Evolutionary conservation across 2,797 vertebrate species (phyloP).

Genomic region (Botia kubotai): DNA sequence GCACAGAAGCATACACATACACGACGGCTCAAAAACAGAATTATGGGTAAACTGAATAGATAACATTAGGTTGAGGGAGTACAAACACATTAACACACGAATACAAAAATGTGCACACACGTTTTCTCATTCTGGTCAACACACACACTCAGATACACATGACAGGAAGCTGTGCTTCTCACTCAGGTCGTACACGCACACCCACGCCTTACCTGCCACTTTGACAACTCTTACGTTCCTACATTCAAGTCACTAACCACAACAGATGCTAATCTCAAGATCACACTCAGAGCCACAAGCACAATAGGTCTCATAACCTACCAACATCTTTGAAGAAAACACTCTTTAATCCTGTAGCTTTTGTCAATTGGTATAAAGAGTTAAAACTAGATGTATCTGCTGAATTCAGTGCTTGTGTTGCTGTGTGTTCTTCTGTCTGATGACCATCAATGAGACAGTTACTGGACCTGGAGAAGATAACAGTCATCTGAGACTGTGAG

Average conservation of each 20-base stretch:
- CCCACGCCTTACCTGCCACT: slow-evolving; percentile 58
- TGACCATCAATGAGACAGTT: neutral
- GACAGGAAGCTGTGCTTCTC: slow-evolving; percentile 45
- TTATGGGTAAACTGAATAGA: neutral
- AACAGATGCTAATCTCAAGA: slow-evolving; percentile 60
- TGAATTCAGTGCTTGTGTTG: neutral
- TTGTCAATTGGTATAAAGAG: slow-evolving; percentile 3
- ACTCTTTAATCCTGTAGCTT: slow-evolving; percentile 22
- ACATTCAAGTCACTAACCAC: slow-evolving; percentile 61
- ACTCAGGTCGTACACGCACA: slow-evolving; percentile 46
- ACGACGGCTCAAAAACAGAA: slow-evolving; percentile 3
- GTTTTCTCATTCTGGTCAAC: slow-evolving; percentile 31
- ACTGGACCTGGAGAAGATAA: neutral
- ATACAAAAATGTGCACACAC: neutral
- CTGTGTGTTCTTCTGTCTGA: neutral
- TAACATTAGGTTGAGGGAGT: neutral
- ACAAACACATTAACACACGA: neutral
- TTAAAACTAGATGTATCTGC: neutral
- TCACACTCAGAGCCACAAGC: slow-evolving; percentile 52
- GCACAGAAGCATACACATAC: slow-evolving; percentile 26
- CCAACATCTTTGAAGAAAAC: slow-evolving; percentile 21
- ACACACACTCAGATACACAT: neutral
- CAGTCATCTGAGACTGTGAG: slow-evolving; percentile 15
- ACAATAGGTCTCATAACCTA: slow-evolving; percentile 53
- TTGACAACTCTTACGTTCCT: slow-evolving; percentile 57